phyloP scores from a whole-genome alignment of 2,113 vertebrate genomes.

The Climacteris rufus region DNA sequence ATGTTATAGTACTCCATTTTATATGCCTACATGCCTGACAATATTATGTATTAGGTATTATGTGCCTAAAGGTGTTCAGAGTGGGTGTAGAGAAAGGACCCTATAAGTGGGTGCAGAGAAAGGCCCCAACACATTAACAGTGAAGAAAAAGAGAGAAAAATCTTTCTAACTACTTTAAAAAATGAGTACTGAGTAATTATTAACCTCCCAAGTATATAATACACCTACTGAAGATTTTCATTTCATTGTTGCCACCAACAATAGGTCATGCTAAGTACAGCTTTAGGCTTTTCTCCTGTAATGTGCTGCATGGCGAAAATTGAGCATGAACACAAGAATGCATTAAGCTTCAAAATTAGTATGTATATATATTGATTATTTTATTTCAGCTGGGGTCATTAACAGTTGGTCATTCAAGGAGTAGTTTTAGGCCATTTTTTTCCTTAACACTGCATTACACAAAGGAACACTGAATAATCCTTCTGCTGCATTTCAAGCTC shows the following conservation, averaged over 20 bases:
- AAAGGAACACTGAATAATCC: neutral
- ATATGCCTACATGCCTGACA: neutral
- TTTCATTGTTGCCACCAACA: neutral
- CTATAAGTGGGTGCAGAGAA: neutral
- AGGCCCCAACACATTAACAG: neutral
- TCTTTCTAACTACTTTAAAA: neutral
- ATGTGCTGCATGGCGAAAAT: neutral
- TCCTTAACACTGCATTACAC: neutral
- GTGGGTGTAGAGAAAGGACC: neutral
- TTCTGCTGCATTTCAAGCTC: neutral
- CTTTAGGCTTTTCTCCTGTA: neutral
- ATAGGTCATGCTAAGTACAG: neutral
- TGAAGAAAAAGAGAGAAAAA: neutral
- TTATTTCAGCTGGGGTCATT: neutral
- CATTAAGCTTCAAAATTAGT: conserved; percentile 5
- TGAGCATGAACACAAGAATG: neutral
- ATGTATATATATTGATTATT: neutral
- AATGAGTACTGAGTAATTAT: neutral
- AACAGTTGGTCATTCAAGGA: neutral
- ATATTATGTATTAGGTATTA: neutral
- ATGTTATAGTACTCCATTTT: neutral
- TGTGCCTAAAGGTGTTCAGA: neutral
- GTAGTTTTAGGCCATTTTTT: neutral
- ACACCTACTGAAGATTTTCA: neutral
- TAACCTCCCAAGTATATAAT: neutral